Base-by-base conservation (phyloP, 2,797 vertebrate genomes). In the Hyperoplus lanceolatus region DNA sequence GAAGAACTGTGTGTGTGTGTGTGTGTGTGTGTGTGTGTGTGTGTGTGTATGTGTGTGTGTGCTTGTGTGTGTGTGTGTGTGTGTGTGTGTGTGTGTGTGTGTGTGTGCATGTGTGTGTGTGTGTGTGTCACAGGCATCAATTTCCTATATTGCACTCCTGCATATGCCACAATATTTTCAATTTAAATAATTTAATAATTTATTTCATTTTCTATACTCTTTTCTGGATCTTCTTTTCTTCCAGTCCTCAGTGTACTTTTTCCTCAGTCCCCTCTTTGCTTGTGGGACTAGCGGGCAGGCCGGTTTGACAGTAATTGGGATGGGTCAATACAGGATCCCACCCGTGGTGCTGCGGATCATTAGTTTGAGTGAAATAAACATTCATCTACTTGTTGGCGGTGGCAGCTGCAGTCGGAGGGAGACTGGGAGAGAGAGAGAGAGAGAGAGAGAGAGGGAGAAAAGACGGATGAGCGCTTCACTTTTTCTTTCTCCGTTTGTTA, bases 291-390 rank as follows among this genome's bases (percentile, higher is more conserved):
- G 21, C 1, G 16, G 68, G 41, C n/a, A n/a, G 70, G 39, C 75
- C 64, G 66, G 41, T 60, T 6, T 81, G 82, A 84, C 75, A 78
- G 79, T 88, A 75, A 87, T 74, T 83, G 70, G 75, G 70, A 82
- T 14, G 60, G 70, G 80, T 84, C 85, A 77, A 82, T 79, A 73
- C 54, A 64, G 64, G 74, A 63, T 70, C 9, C 84, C 79, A 75
- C 62, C 80, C 63, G 43, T 45, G 63, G 73, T 64, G 69, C 72
- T 16, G 63, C 16, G 75, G 8, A 74, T 85, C 75, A 80, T 88
- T 87, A 82, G 78, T 61, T 60, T 63, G 80, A 66, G 70, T 62
- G 78, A 89, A 83, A 89, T 79, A 74, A 89, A 83, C 80, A 90
- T 87, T 69, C 61, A 73, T 90, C 82, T 60, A 14, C 13, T 64